Evolutionary conservation across 1,140 invertebrate species (phyloP).

Genomic region (Drosophila arawakana): DNA sequence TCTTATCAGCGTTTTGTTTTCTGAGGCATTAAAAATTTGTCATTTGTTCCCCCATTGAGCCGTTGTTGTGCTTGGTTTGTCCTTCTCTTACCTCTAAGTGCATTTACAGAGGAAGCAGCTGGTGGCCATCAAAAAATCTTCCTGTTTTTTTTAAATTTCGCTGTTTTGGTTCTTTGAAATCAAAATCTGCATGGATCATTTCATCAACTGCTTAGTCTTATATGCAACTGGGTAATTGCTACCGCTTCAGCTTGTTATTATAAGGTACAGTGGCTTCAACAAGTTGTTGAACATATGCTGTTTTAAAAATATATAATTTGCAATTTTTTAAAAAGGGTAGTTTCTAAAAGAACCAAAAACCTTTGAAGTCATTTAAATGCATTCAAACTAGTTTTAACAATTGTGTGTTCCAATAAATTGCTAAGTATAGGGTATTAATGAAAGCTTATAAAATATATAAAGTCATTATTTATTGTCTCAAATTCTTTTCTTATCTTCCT

Average conservation of each 20-base stretch:
- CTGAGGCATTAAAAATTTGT: conserved; percentile 81
- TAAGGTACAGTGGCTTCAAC: conserved; percentile 32
- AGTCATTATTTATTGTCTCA: background rate
- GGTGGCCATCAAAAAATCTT: conserved; percentile 32
- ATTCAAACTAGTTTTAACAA: too few species aligned
- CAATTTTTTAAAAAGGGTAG: background rate
- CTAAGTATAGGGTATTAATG: background rate
- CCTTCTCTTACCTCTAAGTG: conserved; percentile 3
- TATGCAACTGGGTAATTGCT: conserved; percentile 66
- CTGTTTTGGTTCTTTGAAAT: conserved; percentile 31
- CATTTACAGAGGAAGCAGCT: conserved; percentile 67
- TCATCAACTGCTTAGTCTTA: conserved; percentile 33
- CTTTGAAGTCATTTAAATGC: too few species aligned
- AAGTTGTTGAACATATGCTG: conserved; percentile 7
- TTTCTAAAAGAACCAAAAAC: background rate
- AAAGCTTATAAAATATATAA: background rate
- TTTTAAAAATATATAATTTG: background rate
- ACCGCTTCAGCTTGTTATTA: conserved; percentile 24
- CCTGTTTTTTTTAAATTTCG: conserved; percentile 19
- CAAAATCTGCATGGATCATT: conserved; percentile 42
- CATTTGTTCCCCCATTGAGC: conserved; percentile 57
- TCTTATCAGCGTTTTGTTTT: conserved; percentile 80
- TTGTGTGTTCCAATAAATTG: background rate
- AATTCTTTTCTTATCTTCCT: background rate
- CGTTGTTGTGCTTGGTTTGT: conserved; percentile 15